These are phyloP conservation scores for Leptodactylus fallax DNA, from an alignment of 2,797 vertebrate species.

Conservation along the genomic window DNA sequence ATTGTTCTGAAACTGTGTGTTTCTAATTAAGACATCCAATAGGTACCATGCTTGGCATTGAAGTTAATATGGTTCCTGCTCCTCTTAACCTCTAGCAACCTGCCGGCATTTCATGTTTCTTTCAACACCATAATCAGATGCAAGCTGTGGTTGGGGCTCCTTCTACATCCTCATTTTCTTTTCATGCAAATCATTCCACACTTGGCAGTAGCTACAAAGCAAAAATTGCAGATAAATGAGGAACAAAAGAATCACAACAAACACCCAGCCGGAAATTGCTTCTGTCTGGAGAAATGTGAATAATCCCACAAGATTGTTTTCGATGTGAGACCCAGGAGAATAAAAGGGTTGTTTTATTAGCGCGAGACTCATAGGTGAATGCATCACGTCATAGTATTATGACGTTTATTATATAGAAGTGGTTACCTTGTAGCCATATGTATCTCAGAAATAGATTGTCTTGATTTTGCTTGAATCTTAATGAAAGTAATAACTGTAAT, in stretches of 20 bases:
- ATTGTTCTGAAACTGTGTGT: background rate
- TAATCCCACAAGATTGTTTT: constrained; percentile 44
- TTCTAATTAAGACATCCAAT: background rate
- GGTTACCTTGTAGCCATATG: background rate
- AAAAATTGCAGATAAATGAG: constrained; percentile 30
- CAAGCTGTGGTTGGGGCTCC: constrained; percentile 11
- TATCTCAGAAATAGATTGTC: background rate
- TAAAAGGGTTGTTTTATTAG: background rate
- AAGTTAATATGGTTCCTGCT: background rate
- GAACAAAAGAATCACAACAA: constrained; percentile 37
- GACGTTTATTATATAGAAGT: background rate
- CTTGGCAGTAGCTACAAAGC: constrained; percentile 27
- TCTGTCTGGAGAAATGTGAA: constrained; percentile 38
- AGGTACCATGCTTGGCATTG: background rate
- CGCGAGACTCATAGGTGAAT: background rate
- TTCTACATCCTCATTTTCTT: constrained; percentile 28
- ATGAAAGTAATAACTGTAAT: background rate
- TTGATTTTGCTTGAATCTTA: background rate
- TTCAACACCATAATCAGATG: constrained; percentile 20
- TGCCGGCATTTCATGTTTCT: background rate
- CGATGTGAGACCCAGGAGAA: constrained; percentile 9
- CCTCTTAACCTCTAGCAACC: constrained; percentile 14
- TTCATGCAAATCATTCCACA: constrained; percentile 20
- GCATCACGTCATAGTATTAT: background rate
- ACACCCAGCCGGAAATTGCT: constrained; percentile 44